Conservation (phyloP, 2,797 vertebrate genomes). For the Hemitrygon akajei region DNA sequence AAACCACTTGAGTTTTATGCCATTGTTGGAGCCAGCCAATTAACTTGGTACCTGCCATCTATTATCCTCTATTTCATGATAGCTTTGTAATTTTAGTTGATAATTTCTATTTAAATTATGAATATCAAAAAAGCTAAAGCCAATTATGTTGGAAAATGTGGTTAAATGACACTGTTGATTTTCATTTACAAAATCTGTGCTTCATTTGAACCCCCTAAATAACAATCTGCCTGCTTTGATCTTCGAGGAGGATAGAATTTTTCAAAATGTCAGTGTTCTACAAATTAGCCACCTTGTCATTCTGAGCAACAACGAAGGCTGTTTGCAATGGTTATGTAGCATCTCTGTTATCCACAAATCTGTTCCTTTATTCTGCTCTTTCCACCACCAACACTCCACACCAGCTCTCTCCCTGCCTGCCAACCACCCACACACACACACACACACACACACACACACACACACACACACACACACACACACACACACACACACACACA, state of each 20-base stretch:
- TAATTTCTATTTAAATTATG: conserved; percentile 30
- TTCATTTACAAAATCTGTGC: conserved; percentile 22
- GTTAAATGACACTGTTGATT: conserved; percentile 30
- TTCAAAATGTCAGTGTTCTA: neutral
- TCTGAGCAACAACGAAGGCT: neutral
- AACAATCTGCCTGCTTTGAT: conserved; percentile 12
- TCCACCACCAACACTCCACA: conserved; percentile 4
- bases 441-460: conserved; percentile 56
- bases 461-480: conserved; percentile 60
- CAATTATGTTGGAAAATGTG: conserved; percentile 24
- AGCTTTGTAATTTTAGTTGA: conserved; percentile 28
- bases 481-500: too few relatives aligned
- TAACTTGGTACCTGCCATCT: conserved; percentile 32
- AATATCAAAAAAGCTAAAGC: neutral
- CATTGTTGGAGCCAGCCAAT: conserved; percentile 23
- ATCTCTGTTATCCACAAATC: conserved; percentile 28
- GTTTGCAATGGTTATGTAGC: conserved; percentile 25
- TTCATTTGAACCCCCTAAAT: neutral
- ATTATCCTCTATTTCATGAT: conserved; percentile 28
- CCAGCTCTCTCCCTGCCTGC: too few relatives aligned
- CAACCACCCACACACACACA: neutral
- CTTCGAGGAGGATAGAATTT: conserved; percentile 17
- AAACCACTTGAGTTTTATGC: conserved; percentile 29
- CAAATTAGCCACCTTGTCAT: conserved; percentile 32
- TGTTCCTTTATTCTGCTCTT: conserved; percentile 20